A percentile compares a stretch with the other conserved stretches of the same genome.
These are phyloP conservation scores for Phymorhynchus buccinoides DNA, from an alignment of 1,140 invertebrate species.

Conservation along the genomic window DNA sequence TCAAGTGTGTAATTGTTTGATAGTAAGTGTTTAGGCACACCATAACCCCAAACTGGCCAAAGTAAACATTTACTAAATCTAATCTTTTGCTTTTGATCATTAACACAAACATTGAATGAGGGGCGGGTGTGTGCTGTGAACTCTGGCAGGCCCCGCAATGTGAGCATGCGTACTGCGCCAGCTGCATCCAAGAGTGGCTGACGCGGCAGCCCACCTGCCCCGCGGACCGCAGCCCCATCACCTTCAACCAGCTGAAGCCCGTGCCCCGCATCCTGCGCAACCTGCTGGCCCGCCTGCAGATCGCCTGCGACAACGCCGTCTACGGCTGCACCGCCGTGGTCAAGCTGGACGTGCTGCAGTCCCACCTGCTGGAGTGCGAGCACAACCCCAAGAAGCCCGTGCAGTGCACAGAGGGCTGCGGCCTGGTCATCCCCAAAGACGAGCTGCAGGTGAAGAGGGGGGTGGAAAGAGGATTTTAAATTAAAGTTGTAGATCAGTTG, in stretches of 20 bases:
- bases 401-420: constrained; percentile 93
- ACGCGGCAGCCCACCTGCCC: constrained; percentile 93
- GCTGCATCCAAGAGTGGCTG: constrained; percentile 95
- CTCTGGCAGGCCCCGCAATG: constrained; percentile 87
- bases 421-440: constrained; percentile 94
- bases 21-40: no score
- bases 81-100: neutral
- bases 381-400: constrained; percentile 95
- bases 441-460: constrained; percentile 81
- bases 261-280: constrained; percentile 94
- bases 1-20: no score
- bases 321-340: constrained; percentile 88
- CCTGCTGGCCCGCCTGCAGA: constrained; percentile 88
- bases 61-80: neutral
- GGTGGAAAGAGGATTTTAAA: no score
- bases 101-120: neutral
- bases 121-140: neutral
- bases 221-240: constrained; percentile 90
- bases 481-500: no score
- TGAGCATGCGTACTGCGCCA: constrained; percentile 95
- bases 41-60: no score
- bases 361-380: constrained; percentile 90
- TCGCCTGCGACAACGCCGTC: constrained; percentile 90
- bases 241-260: constrained; percentile 87
- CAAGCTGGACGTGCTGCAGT: constrained; percentile 87